These are phyloP conservation scores for Nothocercus julius DNA, from an alignment of 2,113 vertebrate genomes.

Conservation along the genomic window DNA sequence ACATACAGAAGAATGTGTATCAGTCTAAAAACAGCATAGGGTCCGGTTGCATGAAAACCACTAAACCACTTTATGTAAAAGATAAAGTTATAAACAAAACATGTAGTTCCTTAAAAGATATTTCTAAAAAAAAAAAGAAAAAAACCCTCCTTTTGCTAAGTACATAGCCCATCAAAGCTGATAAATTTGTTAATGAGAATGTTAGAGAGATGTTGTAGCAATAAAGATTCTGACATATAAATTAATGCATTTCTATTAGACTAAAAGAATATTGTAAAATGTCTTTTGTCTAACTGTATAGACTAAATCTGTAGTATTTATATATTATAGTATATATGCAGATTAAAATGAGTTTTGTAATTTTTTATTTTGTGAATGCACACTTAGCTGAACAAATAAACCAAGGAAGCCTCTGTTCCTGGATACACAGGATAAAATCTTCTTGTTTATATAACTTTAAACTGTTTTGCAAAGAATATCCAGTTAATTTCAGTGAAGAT, in stretches of 20 bases:
- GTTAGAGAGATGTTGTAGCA: not conserved
- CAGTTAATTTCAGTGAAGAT: not conserved
- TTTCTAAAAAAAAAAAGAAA: not conserved
- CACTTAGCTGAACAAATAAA: accelerated
- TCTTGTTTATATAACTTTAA: accelerated
- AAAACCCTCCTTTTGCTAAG: not conserved
- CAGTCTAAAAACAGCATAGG: not conserved
- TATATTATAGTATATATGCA: too few species aligned
- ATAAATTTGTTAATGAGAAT: not conserved
- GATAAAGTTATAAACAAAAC: not conserved
- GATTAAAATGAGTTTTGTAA: not conserved
- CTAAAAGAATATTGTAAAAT: not conserved
- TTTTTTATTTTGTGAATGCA: not conserved
- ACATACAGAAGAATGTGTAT: not conserved
- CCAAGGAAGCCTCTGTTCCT: accelerated
- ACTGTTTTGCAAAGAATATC: not conserved
- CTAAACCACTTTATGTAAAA: not conserved
- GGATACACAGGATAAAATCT: not conserved
- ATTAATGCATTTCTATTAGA: not conserved
- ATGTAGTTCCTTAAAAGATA: not conserved
- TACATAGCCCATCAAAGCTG: not conserved
- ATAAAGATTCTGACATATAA: not conserved
- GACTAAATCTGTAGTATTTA: not conserved
- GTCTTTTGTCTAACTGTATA: not conserved
- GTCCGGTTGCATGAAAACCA: not conserved